Conservation (phyloP, 2,797 vertebrate species). For the Scolopax rusticola region DNA sequence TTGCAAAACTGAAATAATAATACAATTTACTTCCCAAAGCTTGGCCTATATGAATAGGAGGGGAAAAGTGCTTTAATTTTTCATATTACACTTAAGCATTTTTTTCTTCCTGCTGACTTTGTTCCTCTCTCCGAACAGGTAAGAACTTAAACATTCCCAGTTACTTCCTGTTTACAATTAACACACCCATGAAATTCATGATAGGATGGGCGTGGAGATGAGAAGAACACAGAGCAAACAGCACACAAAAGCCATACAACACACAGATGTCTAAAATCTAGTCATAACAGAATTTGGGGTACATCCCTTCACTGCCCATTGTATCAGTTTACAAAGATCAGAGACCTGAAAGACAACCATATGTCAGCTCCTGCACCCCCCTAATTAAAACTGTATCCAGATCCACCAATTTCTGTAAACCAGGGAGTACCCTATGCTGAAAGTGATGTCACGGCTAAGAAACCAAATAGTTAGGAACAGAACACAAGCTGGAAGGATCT, state of each 20-base stretch:
- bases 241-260: not conserved
- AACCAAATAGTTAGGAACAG: not conserved
- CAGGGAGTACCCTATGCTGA: not conserved
- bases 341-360: not conserved
- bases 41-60: not conserved
- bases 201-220: not conserved
- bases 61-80: not conserved
- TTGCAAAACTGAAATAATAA: not conserved
- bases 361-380: not conserved
- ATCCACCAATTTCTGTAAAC: not conserved
- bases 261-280: not conserved
- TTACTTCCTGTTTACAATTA: constrained; percentile 21
- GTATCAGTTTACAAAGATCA: not conserved
- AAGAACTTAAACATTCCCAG: not conserved
- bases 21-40: not conserved
- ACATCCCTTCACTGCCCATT: not conserved
- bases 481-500: not conserved
- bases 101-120: not conserved
- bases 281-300: not conserved
- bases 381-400: not conserved
- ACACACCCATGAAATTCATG: not conserved
- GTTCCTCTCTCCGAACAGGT: not conserved
- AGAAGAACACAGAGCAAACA: not conserved
- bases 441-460: not conserved
- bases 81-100: not conserved